A percentile compares a stretch with the other conserved stretches of the same genome.
Evolutionary conservation across 2,797 vertebrate species (phyloP).

Genomic region (Sebastolobus altivelis): DNA sequence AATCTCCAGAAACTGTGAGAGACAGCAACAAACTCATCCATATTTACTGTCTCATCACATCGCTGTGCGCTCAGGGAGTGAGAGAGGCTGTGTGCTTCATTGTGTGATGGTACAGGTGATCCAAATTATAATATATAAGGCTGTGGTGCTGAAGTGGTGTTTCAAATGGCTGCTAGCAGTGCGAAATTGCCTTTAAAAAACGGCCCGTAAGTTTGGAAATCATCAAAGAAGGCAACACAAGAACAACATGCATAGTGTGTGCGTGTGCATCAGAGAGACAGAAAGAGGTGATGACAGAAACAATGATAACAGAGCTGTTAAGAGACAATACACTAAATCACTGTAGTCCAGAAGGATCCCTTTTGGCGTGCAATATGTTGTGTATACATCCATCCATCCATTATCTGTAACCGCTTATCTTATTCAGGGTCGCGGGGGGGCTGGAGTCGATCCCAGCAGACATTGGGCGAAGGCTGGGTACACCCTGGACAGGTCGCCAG

Average conservation of each 20-base stretch:
- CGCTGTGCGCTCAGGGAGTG: neutral
- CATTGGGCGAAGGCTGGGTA: too few species aligned
- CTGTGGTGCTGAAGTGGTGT: neutral
- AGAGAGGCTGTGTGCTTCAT: neutral
- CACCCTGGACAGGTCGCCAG: too few species aligned
- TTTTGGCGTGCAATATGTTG: too few species aligned
- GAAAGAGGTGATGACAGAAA: neutral
- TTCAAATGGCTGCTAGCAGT: neutral
- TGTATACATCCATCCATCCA: too few species aligned
- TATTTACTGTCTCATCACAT: conserved; percentile 67
- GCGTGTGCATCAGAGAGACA: neutral
- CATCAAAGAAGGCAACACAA: neutral
- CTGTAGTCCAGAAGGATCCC: too few species aligned
- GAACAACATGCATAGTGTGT: neutral
- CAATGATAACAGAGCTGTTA: neutral
- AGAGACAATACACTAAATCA: too few species aligned
- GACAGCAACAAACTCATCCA: conserved; percentile 71
- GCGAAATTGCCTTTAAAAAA: neutral
- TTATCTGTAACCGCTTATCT: too few species aligned
- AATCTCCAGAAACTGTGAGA: conserved; percentile 59
- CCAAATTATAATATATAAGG: neutral
- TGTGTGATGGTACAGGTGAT: conserved; percentile 31
- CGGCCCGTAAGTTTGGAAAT: neutral
- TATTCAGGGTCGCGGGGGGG: too few species aligned
- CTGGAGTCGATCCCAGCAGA: too few species aligned